Conservation (phyloP, 2,888 invertebrate species). For the Drosophila infuscata region DNA sequence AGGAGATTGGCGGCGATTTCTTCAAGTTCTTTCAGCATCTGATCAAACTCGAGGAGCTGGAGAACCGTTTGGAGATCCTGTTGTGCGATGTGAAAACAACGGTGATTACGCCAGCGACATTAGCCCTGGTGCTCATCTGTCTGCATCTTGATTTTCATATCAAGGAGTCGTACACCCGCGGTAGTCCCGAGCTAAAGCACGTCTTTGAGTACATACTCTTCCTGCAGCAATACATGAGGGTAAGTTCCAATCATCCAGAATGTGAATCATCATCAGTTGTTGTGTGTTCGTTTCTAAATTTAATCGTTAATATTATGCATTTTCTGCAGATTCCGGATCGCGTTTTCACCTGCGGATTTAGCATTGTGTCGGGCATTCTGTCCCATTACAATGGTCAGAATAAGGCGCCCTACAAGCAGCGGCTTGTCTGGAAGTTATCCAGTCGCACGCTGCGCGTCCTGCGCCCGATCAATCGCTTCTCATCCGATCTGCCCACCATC, state of each 20-base stretch:
- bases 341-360: slow-evolving; percentile 88
- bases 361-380: slow-evolving; percentile 88
- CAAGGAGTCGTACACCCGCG: slow-evolving; percentile 84
- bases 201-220: slow-evolving; percentile 90
- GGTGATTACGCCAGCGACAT: slow-evolving; percentile 90
- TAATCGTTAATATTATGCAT: background rate
- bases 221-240: slow-evolving; percentile 90
- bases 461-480: slow-evolving; percentile 91
- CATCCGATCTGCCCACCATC: slow-evolving; percentile 90
- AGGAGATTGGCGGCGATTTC: slow-evolving; percentile 86
- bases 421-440: slow-evolving; percentile 91
- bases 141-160: slow-evolving; percentile 88
- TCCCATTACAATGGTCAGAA: slow-evolving; percentile 90
- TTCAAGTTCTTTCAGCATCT: slow-evolving; percentile 86
- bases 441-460: slow-evolving; percentile 89
- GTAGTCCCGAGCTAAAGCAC: slow-evolving; percentile 87
- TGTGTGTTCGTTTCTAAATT: background rate
- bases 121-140: slow-evolving; percentile 92
- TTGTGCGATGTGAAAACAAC: slow-evolving; percentile 91
- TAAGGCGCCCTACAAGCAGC: slow-evolving; percentile 89
- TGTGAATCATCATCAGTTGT: slow-evolving; percentile 23
- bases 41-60: slow-evolving; percentile 87
- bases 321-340: slow-evolving; percentile 88
- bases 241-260: slow-evolving; percentile 81
- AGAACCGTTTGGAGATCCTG: slow-evolving; percentile 90